Percentiles rank a stretch among this genome's conserved stretches.
Evolutionary conservation across 1,140 invertebrate genomes (phyloP).

Genomic region (Drosophila setifemur): DNA sequence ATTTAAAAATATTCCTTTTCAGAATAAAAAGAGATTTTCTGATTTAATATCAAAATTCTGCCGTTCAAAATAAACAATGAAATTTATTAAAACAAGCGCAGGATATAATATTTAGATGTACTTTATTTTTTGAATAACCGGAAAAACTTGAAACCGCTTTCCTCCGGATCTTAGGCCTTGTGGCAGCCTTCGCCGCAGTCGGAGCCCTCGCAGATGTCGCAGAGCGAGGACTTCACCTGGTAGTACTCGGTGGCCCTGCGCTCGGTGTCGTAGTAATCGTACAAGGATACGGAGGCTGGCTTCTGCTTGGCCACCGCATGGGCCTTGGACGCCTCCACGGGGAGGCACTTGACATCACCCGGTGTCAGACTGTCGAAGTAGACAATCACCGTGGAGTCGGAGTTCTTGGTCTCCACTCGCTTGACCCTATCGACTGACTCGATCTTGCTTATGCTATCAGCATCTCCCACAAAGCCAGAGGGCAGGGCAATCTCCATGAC

Average conservation of each 20-base stretch:
- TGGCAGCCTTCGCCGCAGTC: constrained; percentile 85
- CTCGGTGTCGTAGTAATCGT: constrained; percentile 95
- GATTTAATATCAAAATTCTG: background rate
- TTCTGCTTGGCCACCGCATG: constrained; percentile 93
- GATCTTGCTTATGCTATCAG: constrained; percentile 57
- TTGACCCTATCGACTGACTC: constrained; percentile 62
- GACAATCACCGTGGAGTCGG: constrained; percentile 89
- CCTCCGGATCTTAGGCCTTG: constrained; percentile 6
- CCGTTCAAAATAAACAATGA: background rate
- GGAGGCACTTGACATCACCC: constrained; percentile 89
- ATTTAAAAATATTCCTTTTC: background rate
- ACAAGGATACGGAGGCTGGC: constrained; percentile 93
- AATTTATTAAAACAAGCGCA: background rate
- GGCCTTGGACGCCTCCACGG: constrained; percentile 91
- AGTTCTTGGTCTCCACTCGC: constrained; percentile 90
- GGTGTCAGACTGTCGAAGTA: constrained; percentile 92
- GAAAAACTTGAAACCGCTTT: background rate
- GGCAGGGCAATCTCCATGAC: constrained; percentile 93
- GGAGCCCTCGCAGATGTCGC: constrained; percentile 90
- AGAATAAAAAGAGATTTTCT: no score
- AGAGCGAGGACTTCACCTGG: constrained; percentile 87
- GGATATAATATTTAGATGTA: background rate
- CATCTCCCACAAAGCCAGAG: constrained; percentile 88
- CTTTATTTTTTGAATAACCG: constrained; percentile 12
- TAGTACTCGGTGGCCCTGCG: constrained; percentile 90